Base-by-base conservation (phyloP, 2,113 vertebrate species). In the Lepisosteus oculatus region DNA sequence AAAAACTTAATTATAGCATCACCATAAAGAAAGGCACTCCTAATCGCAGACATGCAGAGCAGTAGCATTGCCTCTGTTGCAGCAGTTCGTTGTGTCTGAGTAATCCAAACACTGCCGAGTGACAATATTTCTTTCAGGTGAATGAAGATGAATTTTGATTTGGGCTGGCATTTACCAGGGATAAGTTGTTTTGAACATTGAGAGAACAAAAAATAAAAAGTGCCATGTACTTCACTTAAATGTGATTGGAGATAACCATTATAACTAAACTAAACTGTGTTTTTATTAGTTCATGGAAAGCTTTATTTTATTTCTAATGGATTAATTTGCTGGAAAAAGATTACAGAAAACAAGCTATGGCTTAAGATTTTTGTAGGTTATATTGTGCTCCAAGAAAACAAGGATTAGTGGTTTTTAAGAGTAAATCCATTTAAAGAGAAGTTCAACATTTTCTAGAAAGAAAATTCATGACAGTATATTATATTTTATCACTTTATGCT, bases 1-100 rank as follows among this genome's bases (percentile, higher is more conserved):
- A 69, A 72, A 70, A 56, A 15, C 66, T 64, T 74, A 74, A 74
- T 74, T 74, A 74, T 57, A 74, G 68, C 63, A n/a, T 15, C 57
- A 54, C 59, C 17, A 44, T 51, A 13, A 59, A 71, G 29, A 61
- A 2, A 44, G 43, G 63, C 6, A 11, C 29, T 43, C 51, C 56
- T 56, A 67, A 4, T 69, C 63, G 29, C 12, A 55, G 68, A 15
- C 69, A 72, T 51, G 8, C n/a, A 65, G 59, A 17, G 9, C 14
- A 43, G 67, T 44, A 6, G 43, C 41, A 64, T 12, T 29, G 62
- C 17, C 62, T 12, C 17, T 43, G 17, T 9, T 64, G 17, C 42
- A 64, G 62, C 4, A 44, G 62, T 2, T n/a, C 43, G 54, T 17
- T 62, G 54, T 29, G 69, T 57, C 55, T n/a, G 44, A 45, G 14